Base-by-base conservation (phyloP, 1,140 invertebrate genomes). In the Muscidifurax raptorellus region DNA sequence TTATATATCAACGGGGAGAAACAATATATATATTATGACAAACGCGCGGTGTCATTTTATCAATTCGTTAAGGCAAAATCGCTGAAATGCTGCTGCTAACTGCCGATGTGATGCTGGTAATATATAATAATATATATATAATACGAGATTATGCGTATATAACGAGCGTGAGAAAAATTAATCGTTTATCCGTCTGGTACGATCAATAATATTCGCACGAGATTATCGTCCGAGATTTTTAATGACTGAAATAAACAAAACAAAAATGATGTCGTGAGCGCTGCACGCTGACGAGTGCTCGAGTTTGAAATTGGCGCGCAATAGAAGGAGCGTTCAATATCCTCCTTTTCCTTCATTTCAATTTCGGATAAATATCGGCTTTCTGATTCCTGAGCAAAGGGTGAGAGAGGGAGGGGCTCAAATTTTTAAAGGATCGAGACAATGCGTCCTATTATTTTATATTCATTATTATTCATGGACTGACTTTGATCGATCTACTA, bases 81-180 rank as follows among this genome's bases (percentile, higher is more conserved):
- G 52, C 64, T 84, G 25, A 64, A 30, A 66, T 77, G 44, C 36
- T 85, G 79, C 64, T 85, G 74, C 52, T 85, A 71, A 85, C 84
- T 85, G 72, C 79, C 79, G 64, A 81, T 81, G 44, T 82, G 40
- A 85, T 76, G 32, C 67, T 84, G 52, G 28, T 80, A 47, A 30
- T 12, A 75, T 44, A 78, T 69, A 83, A 74, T 32, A 72, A 27
- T 72, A 30, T 74, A 30, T 22, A 36, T n/a, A 36, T 1, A 69
- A 69, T 27, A 7, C 10, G 27, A 59, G 22, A 83, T 32, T 74
- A 83, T 74, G 64, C 47, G 13, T 66, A 74, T 66, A 74, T 74
- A 80, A 74, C 59, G 44, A 80, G n/a, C 40, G 27, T 72, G n/a
- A 30, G 25, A 28, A 76, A n/a, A 12, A 47, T 71, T 78, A 47